Evolutionary conservation across 2,888 invertebrate genomes (phyloP), one percentile per base, ranked within the genome.

Genomic region (Caenorhabditis sp.): DNA sequence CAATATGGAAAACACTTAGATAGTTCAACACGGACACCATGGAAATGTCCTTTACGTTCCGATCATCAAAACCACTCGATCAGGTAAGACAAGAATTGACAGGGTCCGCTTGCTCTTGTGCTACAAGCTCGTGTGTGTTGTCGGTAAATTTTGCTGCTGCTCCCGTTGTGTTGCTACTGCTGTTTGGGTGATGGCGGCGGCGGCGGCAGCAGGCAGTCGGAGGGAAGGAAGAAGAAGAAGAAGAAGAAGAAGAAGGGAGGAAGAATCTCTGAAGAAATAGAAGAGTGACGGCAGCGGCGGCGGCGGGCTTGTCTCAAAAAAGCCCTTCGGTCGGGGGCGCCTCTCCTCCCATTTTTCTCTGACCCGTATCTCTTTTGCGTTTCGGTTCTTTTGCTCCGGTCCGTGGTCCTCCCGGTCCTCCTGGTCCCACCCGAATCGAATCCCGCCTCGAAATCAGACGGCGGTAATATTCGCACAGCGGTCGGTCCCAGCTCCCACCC

Each of bases 361-460:
- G 76, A 76, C 76, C 76, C 76, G 67, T 76, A 76, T 76, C 76
- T 76, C 67, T 76, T 58, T 67, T 62, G 62, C 64, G 64, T 72
- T 67, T 76, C 67, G 67, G 62, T 74, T 64, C 53, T 13, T 40
- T 65, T 47, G 37, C 9, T 50, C n/a, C 40, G 40, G 69, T 32
- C 32, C 32, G 32, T 13, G 40, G 40, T 40, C 40, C 11, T 40
- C 40, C 40, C 40, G 40, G 40, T 61, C 53, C 32, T 55, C 71
- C 47, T 51, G 67, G 65, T 68, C 60, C 71, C 56, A 62, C 77
- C 77, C 77, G n/a, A n/a, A n/a, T n/a, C n/a, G n/a, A 77, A 78
- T 78, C 77, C 62, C 77, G 81, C 71, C 70, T 61, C 81, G 58
- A 78, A 69, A 64, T 70, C 78, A 78, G 58, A 69, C 70, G 58